Base-by-base conservation (phyloP, 2,888 invertebrate species). In the Agrenia bidenticulata region DNA sequence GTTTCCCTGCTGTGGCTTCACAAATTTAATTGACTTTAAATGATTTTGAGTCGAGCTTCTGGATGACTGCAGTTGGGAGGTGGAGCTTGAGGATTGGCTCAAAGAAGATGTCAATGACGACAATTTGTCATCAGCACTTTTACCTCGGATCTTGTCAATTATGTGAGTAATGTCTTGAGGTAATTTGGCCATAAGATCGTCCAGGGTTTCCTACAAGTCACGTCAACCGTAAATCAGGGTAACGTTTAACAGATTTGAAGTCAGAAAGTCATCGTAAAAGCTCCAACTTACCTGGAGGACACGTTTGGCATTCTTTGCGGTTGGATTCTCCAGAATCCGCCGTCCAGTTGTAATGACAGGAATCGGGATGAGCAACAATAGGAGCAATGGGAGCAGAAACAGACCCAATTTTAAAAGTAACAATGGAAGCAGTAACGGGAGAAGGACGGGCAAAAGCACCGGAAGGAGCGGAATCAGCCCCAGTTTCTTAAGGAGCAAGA, bases 281-380 rank as follows among this genome's bases (percentile, higher is more conserved):
- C 51, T 56, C 11, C 11, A 32, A 32, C 55, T 55, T 7, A 27
- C 37, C 32, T 17, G 21, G 15, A 51, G 24, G 23, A 51, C 21
- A 23, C 23, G 51, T 7, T 24, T 51, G 23, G 51, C 51, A 51
- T 51, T 51, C 23, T 51, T 51, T 2, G 23, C 51, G 5, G 51
- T 51, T 19, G 51, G 23, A 9, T 24, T 51, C 24, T 51, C 51
- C 5, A 51, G 24, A 5, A 51, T 19, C 51, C 19, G 9, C 24
- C 51, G 2, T 32, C 55, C 62, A 19, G 64, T 67, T 2, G 70
- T 58, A 11, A 70, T 70, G 17, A 70, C 65, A 13, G 70, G 70
- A 51, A 70, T 67, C 1, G 70, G 70, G 32, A 70, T 70, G 21
- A 70, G 67, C 1, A 70, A 57, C 1, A 70, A 17, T 0, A 70